A percentile compares a stretch with the other conserved stretches of the same genome.
phyloP scores from a whole-genome alignment of 2,797 vertebrate species.

The Saxicola maurus region DNA sequence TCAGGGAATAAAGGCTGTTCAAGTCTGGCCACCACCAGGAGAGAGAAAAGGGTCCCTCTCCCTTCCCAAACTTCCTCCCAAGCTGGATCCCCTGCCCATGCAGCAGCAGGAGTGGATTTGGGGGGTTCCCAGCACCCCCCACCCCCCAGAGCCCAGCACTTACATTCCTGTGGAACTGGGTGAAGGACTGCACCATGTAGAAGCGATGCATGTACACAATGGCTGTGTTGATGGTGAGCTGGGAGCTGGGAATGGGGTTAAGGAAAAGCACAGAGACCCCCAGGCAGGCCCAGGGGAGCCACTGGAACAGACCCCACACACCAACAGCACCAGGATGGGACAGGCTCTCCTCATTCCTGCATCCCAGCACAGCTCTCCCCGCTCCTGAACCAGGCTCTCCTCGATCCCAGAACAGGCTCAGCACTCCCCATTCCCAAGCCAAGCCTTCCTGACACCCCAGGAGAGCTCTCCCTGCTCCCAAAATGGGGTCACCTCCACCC shows the following conservation, averaged over 20 bases:
- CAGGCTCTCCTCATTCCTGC: neutral
- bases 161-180: slow-evolving; percentile 89
- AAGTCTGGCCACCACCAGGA: neutral
- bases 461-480: neutral
- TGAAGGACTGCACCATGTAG: slow-evolving; percentile 96
- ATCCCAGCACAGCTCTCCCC: neutral
- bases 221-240: slow-evolving; percentile 92
- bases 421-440: fast-evolving
- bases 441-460: neutral
- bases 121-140: fast-evolving
- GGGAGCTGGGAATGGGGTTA: slow-evolving; percentile 78
- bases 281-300: neutral
- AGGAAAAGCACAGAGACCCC: slow-evolving; percentile 41
- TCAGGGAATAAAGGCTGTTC: fast-evolving
- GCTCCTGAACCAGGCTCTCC: neutral
- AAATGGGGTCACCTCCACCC: neutral
- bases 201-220: slow-evolving; percentile 97
- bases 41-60: neutral
- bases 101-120: neutral
- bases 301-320: neutral
- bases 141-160: slow-evolving; percentile 56
- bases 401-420: fast-evolving
- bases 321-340: fast-evolving
- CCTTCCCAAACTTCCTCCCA: neutral
- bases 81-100: fast-evolving